Base-by-base conservation (phyloP, 2,797 vertebrate species). In the Acrocephalus scirpaceus region DNA sequence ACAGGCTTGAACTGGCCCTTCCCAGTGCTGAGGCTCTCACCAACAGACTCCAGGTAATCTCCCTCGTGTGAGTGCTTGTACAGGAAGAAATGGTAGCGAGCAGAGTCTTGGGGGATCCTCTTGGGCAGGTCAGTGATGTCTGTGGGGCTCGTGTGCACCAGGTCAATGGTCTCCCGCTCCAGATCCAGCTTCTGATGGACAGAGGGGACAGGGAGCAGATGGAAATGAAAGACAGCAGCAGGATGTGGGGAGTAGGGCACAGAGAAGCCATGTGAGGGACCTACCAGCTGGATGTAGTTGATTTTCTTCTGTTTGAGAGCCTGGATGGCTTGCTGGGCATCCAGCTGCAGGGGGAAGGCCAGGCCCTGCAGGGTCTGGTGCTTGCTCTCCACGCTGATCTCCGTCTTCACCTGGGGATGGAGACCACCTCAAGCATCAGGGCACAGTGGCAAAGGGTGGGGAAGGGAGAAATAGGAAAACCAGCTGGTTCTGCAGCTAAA, bases 281-380 rank as follows among this genome's bases (percentile, higher is more conserved):
- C 97, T 97, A 99, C 99, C 98, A 99, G 98, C 96, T 99, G 99
- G 92, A 99, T 99, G 96, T 99, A 99, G 98, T 99, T 99, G 97
- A 99, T 98, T 26, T 97, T 98, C 96, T 98, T 99, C 97, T 99
- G 98, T 95, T 98, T 99, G 92, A 99, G 99, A 7, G 99, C 98
- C 96, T 98, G 98, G 81, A 99, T 98, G 57, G 99, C 99, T 93
- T 98, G 98, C 96, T 99, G 99, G 54, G 99, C 99, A 32, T 98
- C 98, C 16, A 98, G 98, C 97, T 99, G 99, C 90, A 99, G 96
- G 11, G 99, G 99, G 88, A 99, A 99, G 13, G 98, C 98, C 29
- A 99, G 98, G 96, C 99, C 99, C 96, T 99, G 99, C 94, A 99
- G 98, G 13, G 99, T 99, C 94, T 99, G 98, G 56, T 99, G 98